Evolutionary conservation across 1,140 invertebrate species (phyloP), one percentile per base, ranked within the genome.

Genomic region (Lucilia sericata): DNA sequence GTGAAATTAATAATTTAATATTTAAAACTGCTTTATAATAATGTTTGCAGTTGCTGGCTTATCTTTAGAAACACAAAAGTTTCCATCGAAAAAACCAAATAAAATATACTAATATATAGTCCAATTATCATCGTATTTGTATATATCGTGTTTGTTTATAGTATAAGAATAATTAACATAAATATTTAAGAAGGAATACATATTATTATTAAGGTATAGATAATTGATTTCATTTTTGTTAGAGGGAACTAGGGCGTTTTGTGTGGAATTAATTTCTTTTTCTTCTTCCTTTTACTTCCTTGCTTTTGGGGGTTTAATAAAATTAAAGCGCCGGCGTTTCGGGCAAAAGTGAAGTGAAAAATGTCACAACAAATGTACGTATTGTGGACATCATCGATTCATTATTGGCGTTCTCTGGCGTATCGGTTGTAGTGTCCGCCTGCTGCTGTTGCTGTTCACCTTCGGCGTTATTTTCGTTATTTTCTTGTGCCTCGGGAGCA

Each of bases 271-370:
- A 70, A 70, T 9, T 55, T 70, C 65, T 21, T 12, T 70, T 25
- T 5, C 19, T 21, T 7, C 65, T 25, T 10, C 0, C 7, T 21
- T 25, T 10, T 70, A 30, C 25, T 30, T 30, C 25, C 25, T 2
- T 2, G 3, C 25, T 30, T 30, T 30, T 30, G 25, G 25, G 3
- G 5, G 14, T 17, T 60, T 60, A 60, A 17, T 60, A 10, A 21
- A 70, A 21, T 87, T 90, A 91, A 84, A 91, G 74, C 86, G 90
- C 89, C 70, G 94, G 94, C 86, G 94, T 93, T 90, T 95, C 95
- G 21, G 95, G 95, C 86, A 96, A 93, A 74, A 96, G 92, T 55
- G 95, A 96, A 19, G 95, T 93, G 86, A 96, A 95, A 88, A 96
- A 95, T 49, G 94, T 94, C 74, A 94, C 92, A 84, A 96, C 93